Evolutionary conservation across 2,113 vertebrate species (phyloP).

Genomic region (Lates calcarifer): DNA sequence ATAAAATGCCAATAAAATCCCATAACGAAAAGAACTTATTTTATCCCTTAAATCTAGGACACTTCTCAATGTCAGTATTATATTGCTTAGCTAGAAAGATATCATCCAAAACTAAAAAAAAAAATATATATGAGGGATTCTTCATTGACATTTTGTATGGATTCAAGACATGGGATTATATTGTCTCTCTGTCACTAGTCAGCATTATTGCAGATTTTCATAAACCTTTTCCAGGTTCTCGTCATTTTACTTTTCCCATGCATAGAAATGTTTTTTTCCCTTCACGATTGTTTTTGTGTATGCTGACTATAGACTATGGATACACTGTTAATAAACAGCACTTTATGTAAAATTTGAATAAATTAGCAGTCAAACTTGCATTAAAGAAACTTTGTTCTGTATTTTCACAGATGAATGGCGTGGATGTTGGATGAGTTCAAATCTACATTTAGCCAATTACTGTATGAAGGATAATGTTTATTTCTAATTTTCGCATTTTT

Average conservation of each 20-base stretch:
- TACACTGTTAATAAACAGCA: conserved; percentile 54
- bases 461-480: too few relatives aligned
- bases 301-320: conserved; percentile 8
- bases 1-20: conserved; percentile 43
- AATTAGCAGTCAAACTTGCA: conserved; percentile 36
- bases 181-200: neutral
- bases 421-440: too few relatives aligned
- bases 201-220: conserved; percentile 8
- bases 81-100: neutral
- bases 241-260: conserved; percentile 1
- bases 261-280: conserved; percentile 16
- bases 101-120: conserved; percentile 4
- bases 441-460: too few relatives aligned
- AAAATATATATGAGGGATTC: neutral
- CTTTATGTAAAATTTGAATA: conserved; percentile 57
- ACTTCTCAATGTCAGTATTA: conserved; percentile 12
- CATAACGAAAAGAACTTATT: conserved; percentile 15
- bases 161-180: neutral
- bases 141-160: neutral
- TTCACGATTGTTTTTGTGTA: conserved; percentile 25
- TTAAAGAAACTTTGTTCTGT: conserved; percentile 18
- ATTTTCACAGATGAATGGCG: too few relatives aligned
- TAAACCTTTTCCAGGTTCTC: conserved; percentile 4
- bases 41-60: conserved; percentile 20
- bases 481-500: too few relatives aligned